A percentile compares a stretch with the other conserved stretches of the same genome.
Conservation (phyloP, 2,888 invertebrate species). For the Syrphus vitripennis region DNA sequence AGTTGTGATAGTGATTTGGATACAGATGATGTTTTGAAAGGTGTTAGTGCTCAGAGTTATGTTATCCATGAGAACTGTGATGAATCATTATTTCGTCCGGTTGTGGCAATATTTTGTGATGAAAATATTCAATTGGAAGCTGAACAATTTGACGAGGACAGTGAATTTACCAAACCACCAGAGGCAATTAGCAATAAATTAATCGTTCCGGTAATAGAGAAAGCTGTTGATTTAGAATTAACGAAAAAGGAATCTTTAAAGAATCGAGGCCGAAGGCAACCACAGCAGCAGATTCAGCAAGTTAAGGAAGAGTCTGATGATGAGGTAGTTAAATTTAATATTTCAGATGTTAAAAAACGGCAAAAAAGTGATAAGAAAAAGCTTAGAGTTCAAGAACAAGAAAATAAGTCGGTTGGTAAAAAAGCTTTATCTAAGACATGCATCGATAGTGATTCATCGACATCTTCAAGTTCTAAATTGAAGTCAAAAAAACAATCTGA, state of each 20-base stretch:
- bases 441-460: constrained; percentile 1
- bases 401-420: not conserved
- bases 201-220: constrained; percentile 80
- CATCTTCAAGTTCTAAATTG: not conserved
- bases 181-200: constrained; percentile 78
- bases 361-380: constrained; percentile 21
- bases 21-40: constrained; percentile 78
- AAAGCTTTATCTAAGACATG: not conserved
- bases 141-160: constrained; percentile 72
- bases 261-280: constrained; percentile 48
- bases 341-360: constrained; percentile 35
- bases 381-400: not conserved
- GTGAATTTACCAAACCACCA: constrained; percentile 75
- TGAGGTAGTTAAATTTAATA: constrained; percentile 49
- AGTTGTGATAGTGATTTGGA: constrained; percentile 76
- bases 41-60: constrained; percentile 77
- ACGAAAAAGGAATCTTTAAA: constrained; percentile 75
- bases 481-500: not conserved
- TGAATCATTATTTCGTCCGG: constrained; percentile 87
- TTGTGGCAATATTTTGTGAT: constrained; percentile 82
- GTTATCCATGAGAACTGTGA: constrained; percentile 85
- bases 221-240: constrained; percentile 77
- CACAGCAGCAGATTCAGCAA: constrained; percentile 21
- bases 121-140: constrained; percentile 76
- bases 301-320: constrained; percentile 53